Base-by-base conservation (phyloP, 2,888 invertebrate species). In the Lacanobia oleracea region DNA sequence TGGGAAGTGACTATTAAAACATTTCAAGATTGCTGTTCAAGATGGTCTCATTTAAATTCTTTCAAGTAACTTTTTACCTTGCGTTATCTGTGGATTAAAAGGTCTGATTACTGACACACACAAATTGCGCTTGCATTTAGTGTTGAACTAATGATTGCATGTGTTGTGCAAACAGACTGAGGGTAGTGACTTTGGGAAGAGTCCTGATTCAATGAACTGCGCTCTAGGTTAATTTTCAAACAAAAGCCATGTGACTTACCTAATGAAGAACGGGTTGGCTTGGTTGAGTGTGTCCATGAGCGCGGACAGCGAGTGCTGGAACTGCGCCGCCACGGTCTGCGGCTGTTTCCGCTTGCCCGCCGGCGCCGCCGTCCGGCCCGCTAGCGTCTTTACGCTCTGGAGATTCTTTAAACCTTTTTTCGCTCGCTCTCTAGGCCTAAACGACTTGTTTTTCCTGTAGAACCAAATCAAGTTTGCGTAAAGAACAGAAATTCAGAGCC, bases 201-300 rank as follows among this genome's bases (percentile, higher is more conserved):
- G 27, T 27, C 27, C 27, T 27, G 27, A 27, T 27, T 27, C 27
- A 27, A 27, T 27, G 27, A 27, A 27, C 27, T 27, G 27, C 3
- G 33, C 33, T 33, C 33, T 33, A 6, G 43, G 43, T 12, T 43
- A 43, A 43, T 43, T 33, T 6, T 33, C 33, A 33, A 33, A 33
- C 33, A 33, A 43, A 23, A 23, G 14, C 12, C 53, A 16, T 4
- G 37, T 7, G n/a, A n/a, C 1, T 21, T 21, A 96, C 96, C 96
- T 95, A 83, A 96, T 96, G 78, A 96, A 96, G 89, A 96, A 96
- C 0, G 96, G 96, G 86, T 96, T 96, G 6, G 96, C 96, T 85
- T 99, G 98, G 92, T 98, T 98, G 63, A 99, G 94, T 0, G 99
- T 99, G 88, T 98, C 98, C 99, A 99, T 99, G 57, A 99, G 96